Conservation (phyloP, 1,140 invertebrate species). For the Aphelinus certus region DNA sequence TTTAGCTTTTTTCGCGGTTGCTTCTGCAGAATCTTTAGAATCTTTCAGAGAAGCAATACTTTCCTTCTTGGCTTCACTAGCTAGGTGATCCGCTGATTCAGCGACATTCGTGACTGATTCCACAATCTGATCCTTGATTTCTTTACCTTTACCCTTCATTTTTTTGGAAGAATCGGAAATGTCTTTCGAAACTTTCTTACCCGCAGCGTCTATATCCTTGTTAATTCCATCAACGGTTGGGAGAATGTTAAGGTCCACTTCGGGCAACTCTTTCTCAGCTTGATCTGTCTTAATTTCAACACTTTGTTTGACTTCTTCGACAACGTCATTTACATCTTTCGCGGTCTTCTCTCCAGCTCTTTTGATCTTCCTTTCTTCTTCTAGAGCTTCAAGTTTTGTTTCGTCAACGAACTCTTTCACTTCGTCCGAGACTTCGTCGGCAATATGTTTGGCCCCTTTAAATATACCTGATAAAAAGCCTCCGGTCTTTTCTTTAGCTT, state of each 20-base stretch:
- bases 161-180: not conserved
- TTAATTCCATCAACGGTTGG: too few species aligned
- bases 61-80: constrained; percentile 1
- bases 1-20: constrained; percentile 38
- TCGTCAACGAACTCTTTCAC: constrained; percentile 28
- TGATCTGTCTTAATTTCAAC: not conserved
- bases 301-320: constrained; percentile 4
- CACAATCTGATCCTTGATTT: not conserved
- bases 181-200: not conserved
- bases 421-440: constrained; percentile 3
- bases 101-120: not conserved
- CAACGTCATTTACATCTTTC: not conserved
- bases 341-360: not conserved
- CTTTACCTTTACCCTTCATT: not conserved
- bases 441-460: constrained; percentile 28
- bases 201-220: not conserved
- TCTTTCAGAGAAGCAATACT: constrained; percentile 2
- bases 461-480: constrained; percentile 46
- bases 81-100: not conserved
- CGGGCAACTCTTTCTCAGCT: not conserved
- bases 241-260: not conserved
- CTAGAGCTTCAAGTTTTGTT: constrained; percentile 39
- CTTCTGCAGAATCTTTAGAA: not conserved
- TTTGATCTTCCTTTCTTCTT: constrained; percentile 27
- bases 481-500: constrained; percentile 42